Percentiles rank a stretch among this genome's conserved stretches.
These are phyloP conservation scores for Periophthalmodon schlosseri DNA, from an alignment of 2,113 vertebrate genomes.

Conservation along the genomic window DNA sequence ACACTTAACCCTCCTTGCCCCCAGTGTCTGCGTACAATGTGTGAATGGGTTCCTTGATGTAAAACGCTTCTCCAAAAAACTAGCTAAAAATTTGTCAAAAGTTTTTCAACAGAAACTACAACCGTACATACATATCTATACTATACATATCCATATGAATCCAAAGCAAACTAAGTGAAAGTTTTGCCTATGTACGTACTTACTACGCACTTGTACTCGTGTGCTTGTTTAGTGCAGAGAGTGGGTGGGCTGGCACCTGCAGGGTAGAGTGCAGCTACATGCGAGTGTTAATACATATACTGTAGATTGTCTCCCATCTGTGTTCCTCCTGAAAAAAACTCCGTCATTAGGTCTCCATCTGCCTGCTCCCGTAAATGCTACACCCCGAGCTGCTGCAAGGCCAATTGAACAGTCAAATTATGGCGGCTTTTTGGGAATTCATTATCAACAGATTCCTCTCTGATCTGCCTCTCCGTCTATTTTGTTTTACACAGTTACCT, in stretches of 20 bases:
- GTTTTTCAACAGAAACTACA: neutral
- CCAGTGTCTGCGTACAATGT: too few species aligned
- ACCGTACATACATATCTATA: too few species aligned
- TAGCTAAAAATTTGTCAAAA: too few species aligned
- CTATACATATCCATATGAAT: neutral
- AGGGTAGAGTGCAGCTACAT: conserved; percentile 34
- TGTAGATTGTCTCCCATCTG: conserved; percentile 72
- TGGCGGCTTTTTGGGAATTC: conserved; percentile 69
- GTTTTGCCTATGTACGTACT: neutral
- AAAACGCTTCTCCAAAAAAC: too few species aligned
- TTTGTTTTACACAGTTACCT: conserved; percentile 28
- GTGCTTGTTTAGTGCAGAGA: conserved; percentile 7
- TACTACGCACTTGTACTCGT: conserved; percentile 1
- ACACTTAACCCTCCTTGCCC: too few species aligned
- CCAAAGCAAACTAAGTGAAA: neutral
- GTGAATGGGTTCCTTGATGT: too few species aligned
- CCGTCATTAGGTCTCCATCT: conserved; percentile 88
- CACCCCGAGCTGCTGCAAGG: conserved; percentile 83
- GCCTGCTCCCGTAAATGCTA: conserved; percentile 79
- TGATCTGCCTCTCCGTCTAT: conserved; percentile 33
- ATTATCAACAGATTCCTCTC: conserved; percentile 46
- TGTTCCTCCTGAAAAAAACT: conserved; percentile 75
- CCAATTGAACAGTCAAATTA: conserved; percentile 86
- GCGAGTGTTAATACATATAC: conserved; percentile 50
- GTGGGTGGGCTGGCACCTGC: conserved; percentile 12